These are phyloP conservation scores for Petromus typicus DNA, from an alignment of 2,113 vertebrate species.

Conservation along the genomic window DNA sequence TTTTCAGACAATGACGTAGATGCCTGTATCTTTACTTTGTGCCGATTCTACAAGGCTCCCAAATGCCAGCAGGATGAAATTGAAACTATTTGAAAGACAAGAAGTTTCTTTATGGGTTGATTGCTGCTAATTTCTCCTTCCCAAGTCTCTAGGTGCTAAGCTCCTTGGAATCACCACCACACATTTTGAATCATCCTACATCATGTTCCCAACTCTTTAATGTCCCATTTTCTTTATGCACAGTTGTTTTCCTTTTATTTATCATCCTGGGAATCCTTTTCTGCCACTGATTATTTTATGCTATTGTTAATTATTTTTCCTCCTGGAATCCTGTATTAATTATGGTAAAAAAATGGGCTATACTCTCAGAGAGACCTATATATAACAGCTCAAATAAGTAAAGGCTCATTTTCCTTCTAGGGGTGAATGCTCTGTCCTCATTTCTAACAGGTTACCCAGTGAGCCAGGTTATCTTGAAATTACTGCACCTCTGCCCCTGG, in stretches of 20 bases:
- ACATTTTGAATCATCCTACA: background rate
- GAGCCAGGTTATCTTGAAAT: background rate
- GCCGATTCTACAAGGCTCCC: background rate
- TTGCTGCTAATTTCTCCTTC: background rate
- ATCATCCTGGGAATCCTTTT: background rate
- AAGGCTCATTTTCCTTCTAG: background rate
- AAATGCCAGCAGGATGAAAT: background rate
- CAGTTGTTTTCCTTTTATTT: background rate
- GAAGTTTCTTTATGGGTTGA: background rate
- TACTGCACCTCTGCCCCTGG: background rate
- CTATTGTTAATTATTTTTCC: background rate
- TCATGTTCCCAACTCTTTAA: background rate
- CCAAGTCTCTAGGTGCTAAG: background rate
- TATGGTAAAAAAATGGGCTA: background rate
- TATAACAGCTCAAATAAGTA: background rate
- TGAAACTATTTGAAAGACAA: background rate
- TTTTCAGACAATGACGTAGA: background rate
- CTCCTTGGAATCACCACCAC: rapidly evolving
- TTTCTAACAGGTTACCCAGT: background rate
- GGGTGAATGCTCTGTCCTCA: background rate
- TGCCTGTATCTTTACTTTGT: background rate
- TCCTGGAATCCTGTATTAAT: background rate
- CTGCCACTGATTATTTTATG: background rate
- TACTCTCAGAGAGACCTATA: background rate
- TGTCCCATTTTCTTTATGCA: background rate